A percentile compares a stretch with the other conserved stretches of the same genome.
Conservation (phyloP, 1,140 invertebrate genomes). For the Drosophila elegans region DNA sequence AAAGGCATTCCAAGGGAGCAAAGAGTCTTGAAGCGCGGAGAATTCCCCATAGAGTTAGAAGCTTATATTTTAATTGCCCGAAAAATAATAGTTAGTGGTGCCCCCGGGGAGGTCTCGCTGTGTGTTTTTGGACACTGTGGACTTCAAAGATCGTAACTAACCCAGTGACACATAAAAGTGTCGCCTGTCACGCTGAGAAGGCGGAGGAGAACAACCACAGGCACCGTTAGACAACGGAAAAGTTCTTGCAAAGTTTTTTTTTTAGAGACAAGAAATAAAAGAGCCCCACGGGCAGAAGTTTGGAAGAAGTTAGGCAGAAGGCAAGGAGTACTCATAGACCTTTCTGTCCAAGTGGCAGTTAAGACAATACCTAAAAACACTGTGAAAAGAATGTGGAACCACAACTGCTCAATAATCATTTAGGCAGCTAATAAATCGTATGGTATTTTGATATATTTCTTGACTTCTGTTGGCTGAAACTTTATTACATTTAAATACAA, state of each 20-base stretch:
- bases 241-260: neutral
- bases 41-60: neutral
- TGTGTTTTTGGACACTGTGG: no score
- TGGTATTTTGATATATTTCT: no score
- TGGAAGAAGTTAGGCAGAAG: neutral
- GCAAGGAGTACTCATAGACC: constrained; percentile 1
- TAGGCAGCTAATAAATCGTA: neutral
- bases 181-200: constrained; percentile 67
- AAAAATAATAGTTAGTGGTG: constrained; percentile 50
- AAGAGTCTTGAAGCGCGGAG: neutral
- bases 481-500: no score
- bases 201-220: constrained; percentile 13
- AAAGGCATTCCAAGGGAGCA: constrained; percentile 46
- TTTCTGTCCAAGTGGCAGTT: constrained; percentile 1
- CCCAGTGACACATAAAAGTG: constrained; percentile 82
- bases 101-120: constrained; percentile 5
- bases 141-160: constrained; percentile 36
- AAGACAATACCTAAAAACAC: neutral
- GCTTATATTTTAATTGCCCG: constrained; percentile 53
- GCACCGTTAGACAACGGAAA: constrained; percentile 50
- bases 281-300: constrained; percentile 62
- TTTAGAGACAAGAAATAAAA: constrained; percentile 43
- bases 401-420: neutral
- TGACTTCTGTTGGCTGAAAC: neutral
- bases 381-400: neutral